Conservation (phyloP, 2,797 vertebrate species). For the Cichlasoma orientale region DNA sequence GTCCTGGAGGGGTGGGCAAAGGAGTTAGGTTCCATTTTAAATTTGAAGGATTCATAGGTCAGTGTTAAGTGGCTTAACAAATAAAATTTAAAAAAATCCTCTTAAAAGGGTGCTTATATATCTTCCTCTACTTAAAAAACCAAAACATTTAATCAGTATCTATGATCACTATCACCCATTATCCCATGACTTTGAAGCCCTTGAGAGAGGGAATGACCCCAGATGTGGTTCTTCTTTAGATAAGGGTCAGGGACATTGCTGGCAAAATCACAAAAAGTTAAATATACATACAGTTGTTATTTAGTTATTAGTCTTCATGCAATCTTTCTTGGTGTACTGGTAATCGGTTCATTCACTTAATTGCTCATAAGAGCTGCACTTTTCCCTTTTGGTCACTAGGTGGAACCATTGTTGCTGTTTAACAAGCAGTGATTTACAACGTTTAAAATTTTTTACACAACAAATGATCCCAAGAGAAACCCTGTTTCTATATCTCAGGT, state of each 20-base stretch:
- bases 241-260: background rate
- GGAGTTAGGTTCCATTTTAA: background rate
- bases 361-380: background rate
- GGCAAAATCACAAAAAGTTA: background rate
- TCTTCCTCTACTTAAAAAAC: background rate
- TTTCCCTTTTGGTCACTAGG: conserved; percentile 63
- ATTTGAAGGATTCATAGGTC: background rate
- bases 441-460: background rate
- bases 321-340: background rate
- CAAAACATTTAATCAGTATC: background rate
- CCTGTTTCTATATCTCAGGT: conserved; percentile 40
- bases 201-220: background rate
- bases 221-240: background rate
- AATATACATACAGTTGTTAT: background rate
- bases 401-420: conserved; percentile 68
- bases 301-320: background rate
- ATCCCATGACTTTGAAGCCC: background rate
- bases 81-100: rapidly evolving
- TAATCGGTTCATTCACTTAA: background rate
- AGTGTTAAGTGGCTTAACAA: background rate
- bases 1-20: too few species aligned
- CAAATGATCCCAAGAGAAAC: conserved; percentile 12
- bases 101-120: background rate
- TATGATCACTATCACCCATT: background rate
- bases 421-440: background rate